A percentile compares a stretch with the other conserved stretches of the same genome.
Evolutionary conservation across 2,888 invertebrate species (phyloP).

Genomic region (Cryptus viduatorius): DNA sequence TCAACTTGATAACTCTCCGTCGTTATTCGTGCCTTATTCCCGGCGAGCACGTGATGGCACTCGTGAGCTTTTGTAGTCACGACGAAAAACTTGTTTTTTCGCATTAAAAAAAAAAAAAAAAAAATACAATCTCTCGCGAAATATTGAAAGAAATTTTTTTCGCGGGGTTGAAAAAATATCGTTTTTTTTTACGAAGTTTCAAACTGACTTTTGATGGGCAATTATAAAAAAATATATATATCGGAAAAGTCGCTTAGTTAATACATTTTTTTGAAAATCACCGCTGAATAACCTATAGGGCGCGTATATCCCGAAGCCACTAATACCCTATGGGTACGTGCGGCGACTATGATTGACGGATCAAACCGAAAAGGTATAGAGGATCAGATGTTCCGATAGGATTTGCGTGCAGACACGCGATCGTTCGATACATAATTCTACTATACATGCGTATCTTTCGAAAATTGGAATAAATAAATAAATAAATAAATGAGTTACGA

Average conservation of each 20-base stretch:
- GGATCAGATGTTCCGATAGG: constrained; percentile 31
- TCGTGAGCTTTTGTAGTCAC: constrained; percentile 10
- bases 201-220: too few species aligned
- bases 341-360: constrained; percentile 21
- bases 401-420: constrained; percentile 38
- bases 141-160: not conserved
- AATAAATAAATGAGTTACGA: not conserved
- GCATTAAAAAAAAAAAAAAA: not conserved
- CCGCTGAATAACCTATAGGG: not conserved
- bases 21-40: constrained; percentile 42
- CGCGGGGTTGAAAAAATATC: too few species aligned
- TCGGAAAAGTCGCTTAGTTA: not conserved
- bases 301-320: not conserved
- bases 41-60: constrained; percentile 30
- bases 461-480: not conserved
- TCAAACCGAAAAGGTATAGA: not conserved
- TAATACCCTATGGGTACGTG: not conserved
- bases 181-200: too few species aligned
- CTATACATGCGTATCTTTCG: not conserved
- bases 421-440: constrained; percentile 1
- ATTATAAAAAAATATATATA: too few species aligned
- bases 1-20: constrained; percentile 45
- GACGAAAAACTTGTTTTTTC: not conserved
- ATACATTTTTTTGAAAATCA: not conserved
- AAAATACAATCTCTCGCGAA: not conserved